phyloP scores from a whole-genome alignment of 2,888 invertebrate genomes.

The Agrochola lychnidis region DNA sequence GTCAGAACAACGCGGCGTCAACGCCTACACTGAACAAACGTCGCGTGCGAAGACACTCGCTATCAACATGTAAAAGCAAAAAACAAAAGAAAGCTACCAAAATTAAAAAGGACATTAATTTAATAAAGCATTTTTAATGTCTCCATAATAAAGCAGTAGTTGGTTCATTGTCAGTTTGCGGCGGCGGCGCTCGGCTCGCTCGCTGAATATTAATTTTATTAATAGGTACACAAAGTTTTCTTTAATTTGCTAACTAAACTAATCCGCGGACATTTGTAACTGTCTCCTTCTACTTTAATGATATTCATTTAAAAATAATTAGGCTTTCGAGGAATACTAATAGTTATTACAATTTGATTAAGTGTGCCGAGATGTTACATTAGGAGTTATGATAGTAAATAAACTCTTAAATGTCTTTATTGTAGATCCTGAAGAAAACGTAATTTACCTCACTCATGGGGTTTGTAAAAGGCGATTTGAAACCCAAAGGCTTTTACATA shows the following conservation, averaged over 20 bases:
- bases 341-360: conserved; percentile 20
- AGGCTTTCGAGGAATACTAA: conserved; percentile 20
- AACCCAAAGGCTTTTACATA: background rate
- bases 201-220: conserved; percentile 52
- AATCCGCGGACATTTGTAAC: conserved; percentile 42
- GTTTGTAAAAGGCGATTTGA: background rate
- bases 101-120: conserved; percentile 17
- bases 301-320: conserved; percentile 44
- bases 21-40: background rate
- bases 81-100: background rate
- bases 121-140: conserved; percentile 9
- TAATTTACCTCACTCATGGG: background rate
- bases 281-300: conserved; percentile 40
- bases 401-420: background rate
- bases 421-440: background rate
- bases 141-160: conserved; percentile 12
- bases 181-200: conserved; percentile 2
- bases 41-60: too few species aligned
- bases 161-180: conserved; percentile 25
- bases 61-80: background rate
- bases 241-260: conserved; percentile 50
- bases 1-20: too few species aligned
- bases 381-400: background rate
- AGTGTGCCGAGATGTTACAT: background rate
- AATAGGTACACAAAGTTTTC: conserved; percentile 52